Evolutionary conservation across 2,113 vertebrate genomes (phyloP).

Genomic region (Rhea pennata): DNA sequence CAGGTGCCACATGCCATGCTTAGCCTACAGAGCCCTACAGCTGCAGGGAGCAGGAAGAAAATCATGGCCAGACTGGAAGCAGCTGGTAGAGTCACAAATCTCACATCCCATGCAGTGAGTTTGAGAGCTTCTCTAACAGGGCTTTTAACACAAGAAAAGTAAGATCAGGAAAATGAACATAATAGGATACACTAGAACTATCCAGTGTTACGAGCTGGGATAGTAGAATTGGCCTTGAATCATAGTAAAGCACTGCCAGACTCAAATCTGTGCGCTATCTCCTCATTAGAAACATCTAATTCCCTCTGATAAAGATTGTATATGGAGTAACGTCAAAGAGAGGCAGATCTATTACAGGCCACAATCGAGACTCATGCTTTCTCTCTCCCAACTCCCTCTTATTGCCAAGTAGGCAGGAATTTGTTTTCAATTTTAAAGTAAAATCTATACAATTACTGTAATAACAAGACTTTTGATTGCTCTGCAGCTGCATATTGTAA

Average conservation of each 20-base stretch:
- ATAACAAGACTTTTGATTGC: conserved; percentile 41
- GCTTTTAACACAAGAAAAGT: neutral
- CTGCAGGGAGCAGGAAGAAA: neutral
- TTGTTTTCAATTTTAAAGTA: conserved; percentile 42
- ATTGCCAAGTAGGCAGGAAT: conserved; percentile 24
- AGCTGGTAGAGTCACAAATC: neutral
- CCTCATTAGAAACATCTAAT: conserved; percentile 45
- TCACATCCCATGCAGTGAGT: neutral
- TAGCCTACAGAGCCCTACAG: neutral
- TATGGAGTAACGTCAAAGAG: conserved; percentile 2
- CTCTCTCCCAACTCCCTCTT: neutral
- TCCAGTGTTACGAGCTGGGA: neutral
- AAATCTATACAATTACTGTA: neutral
- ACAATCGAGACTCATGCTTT: neutral
- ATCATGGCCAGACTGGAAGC: neutral
- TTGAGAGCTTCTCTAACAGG: neutral
- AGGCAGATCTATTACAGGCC: conserved; percentile 1
- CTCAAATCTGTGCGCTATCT: too few species aligned
- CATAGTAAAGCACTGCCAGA: neutral
- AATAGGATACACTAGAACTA: neutral
- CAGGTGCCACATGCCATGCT: rapidly evolving
- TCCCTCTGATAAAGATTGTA: neutral
- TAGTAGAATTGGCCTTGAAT: neutral
- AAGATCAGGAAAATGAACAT: neutral
- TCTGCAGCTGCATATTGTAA: conserved; percentile 37